Percentiles rank a stretch among this genome's conserved stretches.
Conservation (phyloP, 2,797 vertebrate species). For the Paramormyrops hopkinsi region DNA sequence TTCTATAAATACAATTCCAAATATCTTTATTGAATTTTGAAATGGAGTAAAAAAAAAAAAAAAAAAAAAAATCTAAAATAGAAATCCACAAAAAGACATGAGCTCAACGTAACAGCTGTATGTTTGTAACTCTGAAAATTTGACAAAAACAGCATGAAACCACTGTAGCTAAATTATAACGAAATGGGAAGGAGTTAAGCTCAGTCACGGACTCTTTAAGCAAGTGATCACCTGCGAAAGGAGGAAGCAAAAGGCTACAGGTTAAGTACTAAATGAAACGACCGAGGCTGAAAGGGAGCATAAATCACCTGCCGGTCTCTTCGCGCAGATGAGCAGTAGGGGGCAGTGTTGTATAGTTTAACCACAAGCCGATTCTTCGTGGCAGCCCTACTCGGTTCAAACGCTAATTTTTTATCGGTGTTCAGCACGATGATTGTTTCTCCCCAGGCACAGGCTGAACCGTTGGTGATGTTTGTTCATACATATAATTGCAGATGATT, state of each 20-base stretch:
- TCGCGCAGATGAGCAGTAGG: background rate
- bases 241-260: background rate
- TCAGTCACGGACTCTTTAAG: background rate
- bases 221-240: background rate
- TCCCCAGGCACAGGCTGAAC: background rate
- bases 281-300: background rate
- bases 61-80: background rate
- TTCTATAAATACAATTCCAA: background rate
- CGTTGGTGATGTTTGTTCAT: background rate
- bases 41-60: conserved; percentile 1
- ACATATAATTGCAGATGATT: background rate
- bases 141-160: background rate
- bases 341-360: background rate
- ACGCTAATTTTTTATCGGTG: background rate
- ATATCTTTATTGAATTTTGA: background rate
- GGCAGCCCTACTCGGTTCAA: background rate
- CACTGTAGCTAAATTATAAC: background rate
- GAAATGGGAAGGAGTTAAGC: background rate
- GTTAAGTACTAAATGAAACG: background rate
- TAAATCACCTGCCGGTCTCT: background rate
- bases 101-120: background rate
- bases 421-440: background rate
- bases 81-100: background rate
- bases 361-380: background rate
- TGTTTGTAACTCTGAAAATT: background rate